Evolutionary conservation across 2,888 invertebrate genomes (phyloP), one percentile per base, ranked within the genome.

Genomic region (Tachina grossa): DNA sequence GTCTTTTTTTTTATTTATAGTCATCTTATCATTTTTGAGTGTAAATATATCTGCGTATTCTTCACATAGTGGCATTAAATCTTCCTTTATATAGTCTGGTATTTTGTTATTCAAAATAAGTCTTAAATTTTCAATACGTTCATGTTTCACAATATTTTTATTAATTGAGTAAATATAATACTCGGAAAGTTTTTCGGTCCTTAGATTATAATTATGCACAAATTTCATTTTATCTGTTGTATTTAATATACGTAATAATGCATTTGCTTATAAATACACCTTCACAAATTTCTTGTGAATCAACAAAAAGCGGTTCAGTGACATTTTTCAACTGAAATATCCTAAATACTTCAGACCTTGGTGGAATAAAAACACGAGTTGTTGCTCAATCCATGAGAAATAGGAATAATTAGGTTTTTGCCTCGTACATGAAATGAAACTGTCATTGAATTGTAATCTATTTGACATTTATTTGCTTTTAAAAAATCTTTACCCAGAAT

Each of bases 221-320:
- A 55, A 55, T 13, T 71, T 71, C 9, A 57, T 57, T 43, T 41
- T 57, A 22, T 43, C 8, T 11, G 55, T 66, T n/a, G 66, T 66
- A 31, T 66, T 68, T 39, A 51, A n/a, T 31, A 68, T 49, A 22
- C 47, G 53, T 53, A 53, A 69, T 19, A 13, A 69, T 69, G 9
- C 39, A 41, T 55, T 69, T 69, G 1, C 69, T 16, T 41, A 69
- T 69, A 0, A 69, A 14, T 14, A 69, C 69, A n/a, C 69, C 69
- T 22, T 16, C 31, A 5, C 69, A 57, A 61, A 47, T 16, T 41
- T 61, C 16, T n/a, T 61, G 61, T 16, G 41, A 31, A 31, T 57
- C 31, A 14, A 57, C 39, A n/a, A 59, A 72, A 19, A 72, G 39
- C 9, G 22, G 22, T 22, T 22, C 22, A 22, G 22, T 22, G 22